phyloP scores from a whole-genome alignment of 2,888 invertebrate genomes.

The Hoplodrina ambigua region DNA sequence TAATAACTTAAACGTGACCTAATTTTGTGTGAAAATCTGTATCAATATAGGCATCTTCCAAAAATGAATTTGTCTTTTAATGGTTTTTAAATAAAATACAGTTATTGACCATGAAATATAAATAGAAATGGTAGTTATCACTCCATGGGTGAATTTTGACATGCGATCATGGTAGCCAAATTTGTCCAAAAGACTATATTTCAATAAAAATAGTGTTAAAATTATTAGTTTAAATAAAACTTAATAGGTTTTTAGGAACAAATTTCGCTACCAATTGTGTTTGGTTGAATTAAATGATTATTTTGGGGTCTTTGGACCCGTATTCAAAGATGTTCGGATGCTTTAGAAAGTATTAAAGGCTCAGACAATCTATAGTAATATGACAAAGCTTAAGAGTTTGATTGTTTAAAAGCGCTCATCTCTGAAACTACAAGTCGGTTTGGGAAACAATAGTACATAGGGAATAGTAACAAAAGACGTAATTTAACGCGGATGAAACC shows the following conservation, averaged over 20 bases:
- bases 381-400: no score
- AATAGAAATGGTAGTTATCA: conserved; percentile 54
- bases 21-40: background rate
- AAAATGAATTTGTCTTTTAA: conserved; percentile 21
- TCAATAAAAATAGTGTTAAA: conserved; percentile 55
- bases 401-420: no score
- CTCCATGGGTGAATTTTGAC: conserved; percentile 65
- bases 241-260: conserved; percentile 65
- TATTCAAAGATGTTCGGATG: conserved; percentile 35
- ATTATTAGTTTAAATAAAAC: conserved; percentile 57
- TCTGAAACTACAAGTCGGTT: no score
- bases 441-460: no score
- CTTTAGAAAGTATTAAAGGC: no score
- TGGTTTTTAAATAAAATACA: conserved; percentile 5
- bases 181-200: conserved; percentile 88
- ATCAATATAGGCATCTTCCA: conserved; percentile 42
- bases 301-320: conserved; percentile 41
- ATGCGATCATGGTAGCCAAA: conserved; percentile 85
- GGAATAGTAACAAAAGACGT: no score
- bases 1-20: no score
- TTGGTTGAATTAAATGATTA: conserved; percentile 65
- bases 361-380: no score
- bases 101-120: conserved; percentile 53
- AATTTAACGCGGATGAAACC: no score
- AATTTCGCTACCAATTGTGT: conserved; percentile 85